A percentile compares a stretch with the other conserved stretches of the same genome.
Conservation (phyloP, 2,888 invertebrate species). For the Corbicula japonica region DNA sequence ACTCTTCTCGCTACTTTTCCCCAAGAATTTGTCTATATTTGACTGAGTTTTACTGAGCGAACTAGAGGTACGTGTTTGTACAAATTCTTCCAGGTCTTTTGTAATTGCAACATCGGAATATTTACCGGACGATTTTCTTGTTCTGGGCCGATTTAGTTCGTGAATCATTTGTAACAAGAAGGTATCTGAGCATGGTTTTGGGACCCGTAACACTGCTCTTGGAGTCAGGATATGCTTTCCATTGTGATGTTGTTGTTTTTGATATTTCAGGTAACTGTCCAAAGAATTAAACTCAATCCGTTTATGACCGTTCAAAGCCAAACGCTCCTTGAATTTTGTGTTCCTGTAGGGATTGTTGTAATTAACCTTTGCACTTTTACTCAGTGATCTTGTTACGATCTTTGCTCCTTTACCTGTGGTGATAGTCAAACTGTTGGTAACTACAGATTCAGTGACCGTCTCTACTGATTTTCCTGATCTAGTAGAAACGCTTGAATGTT, state of each 20-base stretch:
- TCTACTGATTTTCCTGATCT: slow-evolving; percentile 41
- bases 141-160: slow-evolving; percentile 69
- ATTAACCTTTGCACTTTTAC: slow-evolving; percentile 52
- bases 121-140: slow-evolving; percentile 58
- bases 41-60: slow-evolving; percentile 65
- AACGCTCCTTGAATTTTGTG: slow-evolving; percentile 67
- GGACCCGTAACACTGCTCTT: slow-evolving; percentile 67
- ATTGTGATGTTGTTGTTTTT: slow-evolving; percentile 60
- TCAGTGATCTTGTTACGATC: slow-evolving; percentile 17
- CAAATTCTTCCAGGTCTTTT: slow-evolving; percentile 73
- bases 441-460: slow-evolving; percentile 56
- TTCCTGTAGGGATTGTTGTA: slow-evolving; percentile 78
- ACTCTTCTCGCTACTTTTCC: slow-evolving; percentile 41
- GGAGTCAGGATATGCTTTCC: slow-evolving; percentile 64
- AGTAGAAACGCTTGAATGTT: slow-evolving; percentile 53
- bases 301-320: slow-evolving; percentile 57
- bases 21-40: slow-evolving; percentile 59
- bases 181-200: slow-evolving; percentile 77
- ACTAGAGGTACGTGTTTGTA: slow-evolving; percentile 68
- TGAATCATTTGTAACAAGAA: slow-evolving; percentile 78
- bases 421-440: slow-evolving; percentile 58
- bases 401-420: slow-evolving; percentile 52
- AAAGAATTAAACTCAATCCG: slow-evolving; percentile 69
- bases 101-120: slow-evolving; percentile 73
- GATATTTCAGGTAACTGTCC: slow-evolving; percentile 72